These are phyloP conservation scores for Cheilosia urbana DNA, from an alignment of 2,888 invertebrate genomes.

Conservation along the genomic window DNA sequence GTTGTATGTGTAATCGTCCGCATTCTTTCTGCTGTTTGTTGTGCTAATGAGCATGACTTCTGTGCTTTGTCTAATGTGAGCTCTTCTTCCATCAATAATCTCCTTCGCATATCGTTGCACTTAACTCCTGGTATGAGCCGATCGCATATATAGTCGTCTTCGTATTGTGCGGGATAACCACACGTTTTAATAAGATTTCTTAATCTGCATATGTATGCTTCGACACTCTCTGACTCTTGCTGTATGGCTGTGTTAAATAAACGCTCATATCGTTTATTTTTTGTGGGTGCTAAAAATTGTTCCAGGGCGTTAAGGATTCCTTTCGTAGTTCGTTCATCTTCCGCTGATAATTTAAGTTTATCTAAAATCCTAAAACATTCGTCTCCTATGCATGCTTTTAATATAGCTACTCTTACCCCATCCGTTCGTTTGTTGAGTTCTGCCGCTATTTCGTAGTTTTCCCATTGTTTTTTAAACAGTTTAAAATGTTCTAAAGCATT, in stretches of 20 bases:
- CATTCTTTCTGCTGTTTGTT: slow-evolving; percentile 25
- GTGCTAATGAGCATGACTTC: background rate
- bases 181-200: slow-evolving; percentile 33
- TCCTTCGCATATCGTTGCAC: slow-evolving; percentile 11
- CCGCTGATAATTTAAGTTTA: slow-evolving; percentile 21
- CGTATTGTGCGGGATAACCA: slow-evolving; percentile 12
- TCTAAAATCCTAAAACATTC: slow-evolving; percentile 25
- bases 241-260: slow-evolving; percentile 31
- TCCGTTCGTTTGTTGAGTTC: slow-evolving; percentile 4
- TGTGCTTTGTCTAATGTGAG: too few relatives aligned
- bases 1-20: slow-evolving; percentile 10
- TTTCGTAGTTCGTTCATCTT: slow-evolving; percentile 6
- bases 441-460: slow-evolving; percentile 6
- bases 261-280: slow-evolving; percentile 28
- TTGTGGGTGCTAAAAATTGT: slow-evolving; percentile 13
- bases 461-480: slow-evolving; percentile 21
- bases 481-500: slow-evolving; percentile 1
- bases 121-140: slow-evolving; percentile 31
- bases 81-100: slow-evolving; percentile 20
- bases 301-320: slow-evolving; percentile 5
- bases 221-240: slow-evolving; percentile 5
- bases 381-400: slow-evolving; percentile 14
- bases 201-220: slow-evolving; percentile 24
- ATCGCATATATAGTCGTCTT: slow-evolving; percentile 25
- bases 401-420: slow-evolving; percentile 29